Evolutionary conservation across 2,888 invertebrate species (phyloP), one percentile per base, ranked within the genome.

Genomic region (Octonoba sinensis): DNA sequence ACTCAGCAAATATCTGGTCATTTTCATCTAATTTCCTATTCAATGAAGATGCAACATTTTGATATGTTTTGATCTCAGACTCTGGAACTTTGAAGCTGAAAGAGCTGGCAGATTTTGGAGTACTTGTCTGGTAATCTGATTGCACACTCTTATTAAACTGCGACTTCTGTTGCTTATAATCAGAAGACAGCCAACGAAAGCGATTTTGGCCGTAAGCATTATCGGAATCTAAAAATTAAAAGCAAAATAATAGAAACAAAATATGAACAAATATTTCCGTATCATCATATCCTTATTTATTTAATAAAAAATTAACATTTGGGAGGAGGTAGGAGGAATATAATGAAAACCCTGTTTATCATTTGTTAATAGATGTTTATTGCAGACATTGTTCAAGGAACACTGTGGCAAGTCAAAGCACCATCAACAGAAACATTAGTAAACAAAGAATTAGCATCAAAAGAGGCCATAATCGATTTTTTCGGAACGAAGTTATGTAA

Each of bases 11-110:
- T 11, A 81, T 2, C 15, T 60, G 15, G 47, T 62, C 72, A 15
- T 56, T 24, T 13, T 81, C 79, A 64, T 44, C 44, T n/a, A 62
- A 4, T 36, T 36, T 36, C 13, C 20, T n/a, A 18, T 11, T 11
- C 1, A 44, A 62, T 13, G 13, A 1, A 44, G 62, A 13, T 2
- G 15, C n/a, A 24, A 8, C 22, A 27, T 3, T 27, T 27, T 22
- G 36, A n/a, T 64, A 22, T 20, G 18, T 54, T 22, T 27, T 69
- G 1, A 20, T 20, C 18, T 36, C 57, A 11, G 54, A 18, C 11
- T 67, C 69, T 22, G 73, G 54, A 56, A 72, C 79, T 36, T 62
- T 81, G 24, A 81, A 81, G 49, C 79, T 81, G 24, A 81, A 81
- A 18, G 56, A 15, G 22, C 27, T 27, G 54, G 46, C 56, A n/a